Base-by-base conservation (phyloP, 2,113 vertebrate genomes). In the Cairina moschata region DNA sequence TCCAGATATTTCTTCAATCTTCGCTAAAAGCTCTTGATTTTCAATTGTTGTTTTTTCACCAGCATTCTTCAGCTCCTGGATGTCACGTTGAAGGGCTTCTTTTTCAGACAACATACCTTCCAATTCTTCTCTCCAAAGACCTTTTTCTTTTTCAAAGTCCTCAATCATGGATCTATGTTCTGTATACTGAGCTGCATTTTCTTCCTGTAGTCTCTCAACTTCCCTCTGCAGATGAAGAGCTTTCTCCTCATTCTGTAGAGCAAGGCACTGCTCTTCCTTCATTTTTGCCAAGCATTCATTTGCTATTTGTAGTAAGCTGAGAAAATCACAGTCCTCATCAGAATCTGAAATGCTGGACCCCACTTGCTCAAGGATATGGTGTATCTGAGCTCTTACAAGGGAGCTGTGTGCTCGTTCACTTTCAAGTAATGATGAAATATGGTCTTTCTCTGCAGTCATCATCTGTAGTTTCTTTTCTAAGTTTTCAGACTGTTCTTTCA, bases 21-120 rank as follows among this genome's bases (percentile, higher is more conserved):
- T 96, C 89, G 90, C 77, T 77, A 98, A 80, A 75, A 99, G 97
- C 84, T 95, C 97, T 80, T 98, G 97, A 96, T 99, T 99, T 97
- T 99, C 99, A 77, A 66, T 96, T 17, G 83, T 97, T 48, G 96
- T 77, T 97, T 98, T 99, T 88, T 98, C 98, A 96, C 97, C 98
- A 81, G 95, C 95, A 38, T 88, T 94, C 87, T 98, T 99, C 97
- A 99, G 97, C 40, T 99, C 98, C 38, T 98, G 91, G 90, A 99
- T 97, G 91, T 99, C 98, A 81, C 54, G 91, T 59, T 99, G 98
- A 56, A 99, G 94, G 1, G 93, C 97, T 88, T 98, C 98, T 25
- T 98, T 98, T 92, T 99, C 98, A 83, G 98, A 97, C 50, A 98
- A 69, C 9, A 91, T 95, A 86, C 98, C 98, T 85, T 98, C 98